Percentiles rank a stretch among this genome's conserved stretches.
Conservation (phyloP, 2,113 vertebrate genomes). For the Fregetta grallaria region DNA sequence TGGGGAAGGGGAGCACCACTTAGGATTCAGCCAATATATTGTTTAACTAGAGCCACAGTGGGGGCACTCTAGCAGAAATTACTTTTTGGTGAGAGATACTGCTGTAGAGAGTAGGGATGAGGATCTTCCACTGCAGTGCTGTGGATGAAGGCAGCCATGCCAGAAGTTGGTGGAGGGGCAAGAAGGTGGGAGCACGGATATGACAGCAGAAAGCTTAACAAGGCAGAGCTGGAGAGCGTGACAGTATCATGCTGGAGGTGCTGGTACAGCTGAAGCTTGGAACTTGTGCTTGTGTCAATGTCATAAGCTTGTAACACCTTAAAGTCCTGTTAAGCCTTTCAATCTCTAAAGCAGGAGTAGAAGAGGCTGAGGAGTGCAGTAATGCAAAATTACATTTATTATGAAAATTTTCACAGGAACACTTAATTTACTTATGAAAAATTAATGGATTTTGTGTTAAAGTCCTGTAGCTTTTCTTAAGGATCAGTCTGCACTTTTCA, state of each 20-base stretch:
- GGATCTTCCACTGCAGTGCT: background rate
- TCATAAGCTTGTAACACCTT: background rate
- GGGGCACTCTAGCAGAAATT: background rate
- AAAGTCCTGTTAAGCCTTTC: background rate
- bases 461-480: background rate
- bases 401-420: background rate
- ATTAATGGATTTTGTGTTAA: background rate
- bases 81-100: background rate
- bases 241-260: background rate
- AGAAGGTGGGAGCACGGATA: background rate
- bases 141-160: background rate
- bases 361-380: background rate
- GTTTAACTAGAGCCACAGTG: background rate
- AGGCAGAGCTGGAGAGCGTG: background rate
- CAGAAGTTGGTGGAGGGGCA: background rate
- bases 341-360: background rate
- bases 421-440: background rate
- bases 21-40: background rate
- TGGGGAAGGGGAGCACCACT: rapidly evolving
- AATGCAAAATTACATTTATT: background rate
- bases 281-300: background rate
- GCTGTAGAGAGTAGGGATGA: background rate
- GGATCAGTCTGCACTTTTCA: background rate
- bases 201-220: background rate
- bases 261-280: background rate